phyloP scores from a whole-genome alignment of 2,888 invertebrate species.

The Fragum whitleyi region DNA sequence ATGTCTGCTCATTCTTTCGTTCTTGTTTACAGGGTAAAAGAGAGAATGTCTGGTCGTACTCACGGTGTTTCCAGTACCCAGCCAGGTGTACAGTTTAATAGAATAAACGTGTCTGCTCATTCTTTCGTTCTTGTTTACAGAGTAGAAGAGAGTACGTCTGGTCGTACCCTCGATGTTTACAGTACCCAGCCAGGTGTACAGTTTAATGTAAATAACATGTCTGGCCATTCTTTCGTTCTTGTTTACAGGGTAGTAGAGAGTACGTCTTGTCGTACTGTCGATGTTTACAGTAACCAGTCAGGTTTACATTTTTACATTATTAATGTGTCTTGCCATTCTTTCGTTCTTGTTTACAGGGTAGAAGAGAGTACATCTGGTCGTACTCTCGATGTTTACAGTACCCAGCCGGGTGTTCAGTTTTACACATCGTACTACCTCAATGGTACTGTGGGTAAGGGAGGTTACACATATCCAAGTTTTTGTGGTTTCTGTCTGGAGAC shows the following conservation, averaged over 20 bases:
- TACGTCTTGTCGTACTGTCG: conserved; percentile 89
- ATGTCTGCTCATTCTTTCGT: too few relatives aligned
- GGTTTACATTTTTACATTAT: conserved; percentile 97
- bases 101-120: too few relatives aligned
- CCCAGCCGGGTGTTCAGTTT: conserved; percentile 96
- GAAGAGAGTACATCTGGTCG: conserved; percentile 87
- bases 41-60: conserved; percentile 88
- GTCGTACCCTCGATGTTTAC: conserved; percentile 92
- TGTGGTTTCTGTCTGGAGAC: conserved; percentile 95
- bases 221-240: too few relatives aligned
- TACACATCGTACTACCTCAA: conserved; percentile 92
- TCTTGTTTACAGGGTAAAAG: conserved; percentile 85
- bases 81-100: conserved; percentile 96
- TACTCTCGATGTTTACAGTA: conserved; percentile 92
- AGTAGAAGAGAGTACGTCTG: conserved; percentile 85
- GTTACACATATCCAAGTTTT: conserved; percentile 90
- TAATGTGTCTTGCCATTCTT: too few relatives aligned
- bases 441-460: conserved; percentile 90
- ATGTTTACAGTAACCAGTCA: conserved; percentile 94
- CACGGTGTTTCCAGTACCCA: conserved; percentile 94
- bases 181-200: conserved; percentile 96
- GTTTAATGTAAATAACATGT: conserved; percentile 95
- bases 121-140: conserved; percentile 88
- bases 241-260: conserved; percentile 85
- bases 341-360: not conserved